phyloP scores from a whole-genome alignment of 2,113 vertebrate genomes.

The Nanger granti region DNA sequence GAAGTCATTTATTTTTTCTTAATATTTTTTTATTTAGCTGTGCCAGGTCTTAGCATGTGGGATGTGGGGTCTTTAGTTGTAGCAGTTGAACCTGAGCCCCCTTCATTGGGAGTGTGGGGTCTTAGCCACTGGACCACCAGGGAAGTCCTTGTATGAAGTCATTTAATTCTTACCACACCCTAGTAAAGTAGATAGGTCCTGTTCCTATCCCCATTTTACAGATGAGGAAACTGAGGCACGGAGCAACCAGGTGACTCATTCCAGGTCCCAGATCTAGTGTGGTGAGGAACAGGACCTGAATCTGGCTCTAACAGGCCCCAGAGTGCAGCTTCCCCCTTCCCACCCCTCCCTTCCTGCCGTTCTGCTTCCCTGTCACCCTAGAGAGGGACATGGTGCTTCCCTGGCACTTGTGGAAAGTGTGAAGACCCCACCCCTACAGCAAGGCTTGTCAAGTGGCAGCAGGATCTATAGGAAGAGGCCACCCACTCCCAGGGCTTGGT shows the following conservation, averaged over 20 bases:
- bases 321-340: background rate
- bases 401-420: background rate
- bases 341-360: accelerated
- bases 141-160: background rate
- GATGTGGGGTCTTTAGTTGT: background rate
- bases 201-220: background rate
- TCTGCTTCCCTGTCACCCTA: background rate
- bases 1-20: background rate
- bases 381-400: background rate
- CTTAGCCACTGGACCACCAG: background rate
- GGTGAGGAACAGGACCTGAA: background rate
- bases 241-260: background rate
- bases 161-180: background rate
- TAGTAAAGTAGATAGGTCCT: background rate
- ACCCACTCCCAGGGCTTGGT: background rate
- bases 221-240: background rate
- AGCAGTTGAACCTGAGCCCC: background rate
- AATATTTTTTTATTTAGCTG: background rate
- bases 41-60: background rate
- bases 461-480: background rate
- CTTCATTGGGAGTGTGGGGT: background rate
- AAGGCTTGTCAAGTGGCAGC: background rate
- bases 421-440: background rate
- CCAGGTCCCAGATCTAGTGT: background rate
- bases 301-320: background rate